Evolutionary conservation across 1,140 invertebrate species (phyloP).

Genomic region (Chymomyza costata): DNA sequence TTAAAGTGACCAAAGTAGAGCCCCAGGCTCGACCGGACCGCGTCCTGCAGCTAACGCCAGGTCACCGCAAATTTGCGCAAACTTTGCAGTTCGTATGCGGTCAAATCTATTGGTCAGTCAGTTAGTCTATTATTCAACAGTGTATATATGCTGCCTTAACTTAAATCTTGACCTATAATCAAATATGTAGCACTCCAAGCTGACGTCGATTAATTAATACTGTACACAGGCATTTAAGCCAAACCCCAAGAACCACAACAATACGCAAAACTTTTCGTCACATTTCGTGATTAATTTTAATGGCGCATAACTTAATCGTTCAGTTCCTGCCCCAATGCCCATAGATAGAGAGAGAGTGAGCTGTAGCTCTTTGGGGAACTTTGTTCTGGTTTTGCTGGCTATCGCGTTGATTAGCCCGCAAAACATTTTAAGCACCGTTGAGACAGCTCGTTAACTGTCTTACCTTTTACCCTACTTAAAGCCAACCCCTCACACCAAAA

Average conservation of each 20-base stretch:
- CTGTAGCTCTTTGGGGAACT: constrained; percentile 24
- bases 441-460: constrained; percentile 62
- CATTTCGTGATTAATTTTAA: constrained; percentile 65
- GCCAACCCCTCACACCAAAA: too few species aligned
- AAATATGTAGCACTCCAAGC: constrained; percentile 36
- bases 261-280: constrained; percentile 66
- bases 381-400: too few species aligned
- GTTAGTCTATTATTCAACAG: constrained; percentile 19
- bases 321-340: constrained; percentile 18
- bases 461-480: too few species aligned
- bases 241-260: constrained; percentile 3
- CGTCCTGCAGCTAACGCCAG: too few species aligned
- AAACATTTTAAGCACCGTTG: constrained; percentile 55
- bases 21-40: too few species aligned
- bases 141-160: too few species aligned
- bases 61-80: constrained; percentile 29
- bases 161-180: constrained; percentile 46
- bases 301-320: constrained; percentile 49
- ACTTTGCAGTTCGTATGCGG: constrained; percentile 29
- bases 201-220: constrained; percentile 57
- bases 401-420: constrained; percentile 64
- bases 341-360: constrained; percentile 15
- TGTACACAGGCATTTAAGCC: constrained; percentile 23
- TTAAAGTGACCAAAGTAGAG: constrained; percentile 19
- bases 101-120: not conserved